phyloP scores from a whole-genome alignment of 2,797 vertebrate species.

The Pseudochirops cupreus region DNA sequence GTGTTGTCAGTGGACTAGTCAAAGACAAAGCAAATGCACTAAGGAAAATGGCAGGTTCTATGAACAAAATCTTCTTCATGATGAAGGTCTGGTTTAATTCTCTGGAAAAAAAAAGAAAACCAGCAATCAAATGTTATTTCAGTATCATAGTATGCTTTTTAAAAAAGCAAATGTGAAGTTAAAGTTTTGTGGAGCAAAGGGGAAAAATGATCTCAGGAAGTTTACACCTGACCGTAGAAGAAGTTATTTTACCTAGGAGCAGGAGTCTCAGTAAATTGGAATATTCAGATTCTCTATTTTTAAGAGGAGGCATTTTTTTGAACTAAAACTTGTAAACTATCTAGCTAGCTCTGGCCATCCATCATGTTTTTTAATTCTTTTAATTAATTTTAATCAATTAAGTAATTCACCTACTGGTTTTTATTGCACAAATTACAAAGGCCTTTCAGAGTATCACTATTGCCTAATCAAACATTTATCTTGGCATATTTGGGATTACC shows the following conservation, averaged over 20 bases:
- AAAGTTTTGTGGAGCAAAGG: background rate
- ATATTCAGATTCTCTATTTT: background rate
- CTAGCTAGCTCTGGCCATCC: background rate
- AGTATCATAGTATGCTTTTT: background rate
- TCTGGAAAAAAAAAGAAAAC: background rate
- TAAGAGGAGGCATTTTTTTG: background rate
- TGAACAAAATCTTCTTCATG: constrained; percentile 90
- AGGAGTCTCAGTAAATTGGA: background rate
- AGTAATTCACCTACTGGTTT: background rate
- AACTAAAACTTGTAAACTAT: background rate
- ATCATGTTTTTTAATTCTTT: background rate
- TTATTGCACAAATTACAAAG: background rate
- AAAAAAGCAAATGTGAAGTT: constrained; percentile 6
- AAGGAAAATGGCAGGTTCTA: constrained; percentile 94
- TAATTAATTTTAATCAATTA: background rate
- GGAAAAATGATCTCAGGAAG: constrained; percentile 14
- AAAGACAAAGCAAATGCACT: constrained; percentile 90
- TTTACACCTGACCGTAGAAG: background rate
- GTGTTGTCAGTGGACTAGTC: constrained; percentile 88
- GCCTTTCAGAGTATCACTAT: background rate
- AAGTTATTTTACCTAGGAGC: background rate
- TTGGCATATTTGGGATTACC: background rate
- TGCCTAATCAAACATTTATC: constrained; percentile 12
- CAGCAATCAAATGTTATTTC: background rate
- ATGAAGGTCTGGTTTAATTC: constrained; percentile 12